Base-by-base conservation (phyloP, 2,113 vertebrate genomes). In the Scomber japonicus region DNA sequence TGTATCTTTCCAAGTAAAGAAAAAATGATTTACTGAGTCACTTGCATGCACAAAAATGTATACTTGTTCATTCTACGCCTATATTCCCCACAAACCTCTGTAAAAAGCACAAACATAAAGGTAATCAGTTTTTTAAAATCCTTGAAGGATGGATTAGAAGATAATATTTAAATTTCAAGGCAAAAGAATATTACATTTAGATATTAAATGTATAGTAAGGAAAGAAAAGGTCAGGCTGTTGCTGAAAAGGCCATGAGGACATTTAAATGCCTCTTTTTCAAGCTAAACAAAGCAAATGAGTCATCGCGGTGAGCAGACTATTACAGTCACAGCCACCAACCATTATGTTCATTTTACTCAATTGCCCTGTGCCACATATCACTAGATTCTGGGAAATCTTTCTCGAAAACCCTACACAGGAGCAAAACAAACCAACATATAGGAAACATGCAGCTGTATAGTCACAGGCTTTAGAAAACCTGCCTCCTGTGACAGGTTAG, bases 201-300 rank as follows among this genome's bases (percentile, higher is more conserved):
- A 65, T 19, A 59, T 46, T n/a, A 19, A 24, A 55, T 5, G 45
- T 14, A 49, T 45, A 59, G 24, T 27, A 21, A 49, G 3, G 15
- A 54, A 27, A 56, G 1, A 3, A 63, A 67, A 62, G 72, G 40
- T 46, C 5, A 15, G 2, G 4, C 3, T 51, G 50, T 61, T 69
- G 15, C 56, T 46, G 19, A 53, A 46, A 21, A 35, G 27, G 50
- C 17, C 57, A 48, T 54, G 11, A 55, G 19, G 21, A 62, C 19
- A 84, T 67, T 60, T 19, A 56, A 64, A 60, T 44, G 21, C 11
- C 59, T 75, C 16, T 67, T 49, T 67, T 80, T 74, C 11, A 16
- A 67, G 50, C 54, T 65, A 46, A 80, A 83, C 87, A 81, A 79
- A 69, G 50, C 53, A 73, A 89, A 65, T 85, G 79, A 90, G 68